Conservation (phyloP, 2,888 invertebrate genomes). For the Philonicus albiceps region DNA sequence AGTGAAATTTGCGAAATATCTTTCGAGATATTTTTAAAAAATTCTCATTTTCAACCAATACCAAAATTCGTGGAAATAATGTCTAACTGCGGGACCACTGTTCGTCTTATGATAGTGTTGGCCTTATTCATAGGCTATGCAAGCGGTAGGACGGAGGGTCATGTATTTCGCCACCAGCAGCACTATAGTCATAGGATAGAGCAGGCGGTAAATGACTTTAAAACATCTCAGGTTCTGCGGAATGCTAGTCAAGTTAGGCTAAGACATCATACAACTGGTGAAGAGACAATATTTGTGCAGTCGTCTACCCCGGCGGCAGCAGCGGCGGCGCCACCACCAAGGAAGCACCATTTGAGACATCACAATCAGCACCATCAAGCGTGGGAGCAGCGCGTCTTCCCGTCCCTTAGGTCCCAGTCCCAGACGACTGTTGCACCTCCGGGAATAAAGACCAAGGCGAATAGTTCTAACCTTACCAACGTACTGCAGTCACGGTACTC, state of each 20-base stretch:
- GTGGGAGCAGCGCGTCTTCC: constrained; percentile 57
- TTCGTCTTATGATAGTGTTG: not conserved
- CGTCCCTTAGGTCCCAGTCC: constrained; percentile 45
- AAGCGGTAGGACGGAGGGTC: not conserved
- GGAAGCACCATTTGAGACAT: constrained; percentile 53
- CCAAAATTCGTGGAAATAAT: not conserved
- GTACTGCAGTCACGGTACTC: constrained; percentile 55
- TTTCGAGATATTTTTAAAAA: not conserved
- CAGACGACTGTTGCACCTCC: constrained; percentile 45
- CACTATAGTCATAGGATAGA: constrained; percentile 54
- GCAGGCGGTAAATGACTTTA: constrained; percentile 51
- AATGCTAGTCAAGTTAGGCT: constrained; percentile 45
- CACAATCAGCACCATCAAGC: constrained; percentile 58
- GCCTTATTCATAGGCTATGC: not conserved
- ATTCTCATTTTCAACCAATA: not conserved
- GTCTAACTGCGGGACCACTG: not conserved
- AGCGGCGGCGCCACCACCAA: not conserved
- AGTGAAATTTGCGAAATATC: constrained; percentile 24
- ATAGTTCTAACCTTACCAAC: constrained; percentile 47
- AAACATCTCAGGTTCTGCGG: constrained; percentile 46
- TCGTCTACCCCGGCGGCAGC: not conserved
- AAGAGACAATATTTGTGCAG: not conserved
- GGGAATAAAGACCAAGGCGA: not conserved
- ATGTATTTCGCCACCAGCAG: constrained; percentile 50
- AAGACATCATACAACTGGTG: constrained; percentile 47